phyloP scores from a whole-genome alignment of 1,140 invertebrate genomes.

The Probaryconus sp. region DNA sequence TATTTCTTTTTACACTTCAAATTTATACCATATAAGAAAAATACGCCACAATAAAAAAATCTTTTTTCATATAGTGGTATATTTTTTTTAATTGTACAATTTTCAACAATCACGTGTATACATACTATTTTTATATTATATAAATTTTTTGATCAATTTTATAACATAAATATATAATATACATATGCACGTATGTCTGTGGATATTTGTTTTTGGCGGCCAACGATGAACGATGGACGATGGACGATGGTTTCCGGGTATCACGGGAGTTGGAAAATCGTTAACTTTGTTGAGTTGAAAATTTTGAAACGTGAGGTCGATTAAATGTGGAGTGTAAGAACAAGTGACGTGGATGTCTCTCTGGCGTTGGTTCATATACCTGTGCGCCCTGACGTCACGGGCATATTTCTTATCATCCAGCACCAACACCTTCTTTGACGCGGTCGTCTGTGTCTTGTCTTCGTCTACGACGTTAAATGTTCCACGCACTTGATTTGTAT shows the following conservation, averaged over 20 bases:
- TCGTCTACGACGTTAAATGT: conserved; percentile 42
- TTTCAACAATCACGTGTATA: no score
- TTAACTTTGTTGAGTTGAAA: conserved; percentile 4
- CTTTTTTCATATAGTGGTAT: no score
- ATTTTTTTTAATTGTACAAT: no score
- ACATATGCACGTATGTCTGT: no score
- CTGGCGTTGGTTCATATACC: conserved; percentile 76
- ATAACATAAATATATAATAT: no score
- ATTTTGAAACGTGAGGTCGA: conserved; percentile 58
- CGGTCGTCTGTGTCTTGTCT: conserved; percentile 37
- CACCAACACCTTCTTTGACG: conserved; percentile 56
- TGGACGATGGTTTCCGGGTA: conserved; percentile 10
- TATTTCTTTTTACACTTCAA: no score
- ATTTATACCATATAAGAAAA: no score
- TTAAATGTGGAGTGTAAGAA: conserved; percentile 70
- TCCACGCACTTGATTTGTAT: no score
- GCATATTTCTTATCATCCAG: conserved; percentile 72
- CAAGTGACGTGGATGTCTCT: conserved; percentile 75
- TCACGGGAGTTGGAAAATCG: not conserved
- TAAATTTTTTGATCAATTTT: no score
- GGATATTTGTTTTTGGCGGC: no score
- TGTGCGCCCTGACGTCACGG: conserved; percentile 76
- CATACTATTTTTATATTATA: no score
- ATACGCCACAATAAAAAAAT: no score
- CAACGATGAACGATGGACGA: not conserved